Base-by-base conservation (phyloP, 92 coral and sea anemone species). In the Desmophyllum pertusum region DNA sequence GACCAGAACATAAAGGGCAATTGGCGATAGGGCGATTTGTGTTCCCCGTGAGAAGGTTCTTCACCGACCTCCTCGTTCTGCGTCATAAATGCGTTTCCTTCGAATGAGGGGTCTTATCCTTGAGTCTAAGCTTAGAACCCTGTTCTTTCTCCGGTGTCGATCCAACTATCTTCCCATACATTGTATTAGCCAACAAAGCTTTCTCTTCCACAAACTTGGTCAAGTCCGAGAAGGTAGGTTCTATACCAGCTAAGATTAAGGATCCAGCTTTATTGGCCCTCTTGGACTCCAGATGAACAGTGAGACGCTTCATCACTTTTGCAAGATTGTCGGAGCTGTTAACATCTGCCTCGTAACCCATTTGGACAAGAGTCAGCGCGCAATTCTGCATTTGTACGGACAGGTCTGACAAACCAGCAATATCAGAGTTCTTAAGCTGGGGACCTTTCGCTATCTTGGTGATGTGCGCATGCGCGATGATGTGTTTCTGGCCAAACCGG, bases 361-460 rank as follows among this genome's bases (percentile, higher is more conserved):
- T n/a, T n/a, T n/a, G n/a, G n/a, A n/a, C 2, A 50, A n/a, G 55
- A 8, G 77, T 80, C 5, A 91, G 17, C 62, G 39, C 83, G 42
- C 95, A 91, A 50, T 88, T 89, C 25, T 73, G 77, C 93, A 92
- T 89, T 36, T 90, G 87, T 10, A 50, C 71, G 40, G 7, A 33
- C 38, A 66, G 35, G 40, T 30, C 21, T 30, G 37, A n/a, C 2
- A 14, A 66, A 35, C n/a, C 55, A 50, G 81, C 70, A 40, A 80
- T 91, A 36, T 69, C 88, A 36, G 51, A 30, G 9, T 80, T 14
- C 27, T 73, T 81, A 3, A 81, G 53, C 81, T 83, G 91, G 4
- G 85, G 82, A 5, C 90, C 94, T 53, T 81, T 53, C 10, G 68
- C 55, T 2, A 90, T 81, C n/a, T 73, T 30, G 23, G 45, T 42